These are phyloP conservation scores for Pandemis heparana DNA, from an alignment of 2,888 invertebrate genomes.

Conservation along the genomic window DNA sequence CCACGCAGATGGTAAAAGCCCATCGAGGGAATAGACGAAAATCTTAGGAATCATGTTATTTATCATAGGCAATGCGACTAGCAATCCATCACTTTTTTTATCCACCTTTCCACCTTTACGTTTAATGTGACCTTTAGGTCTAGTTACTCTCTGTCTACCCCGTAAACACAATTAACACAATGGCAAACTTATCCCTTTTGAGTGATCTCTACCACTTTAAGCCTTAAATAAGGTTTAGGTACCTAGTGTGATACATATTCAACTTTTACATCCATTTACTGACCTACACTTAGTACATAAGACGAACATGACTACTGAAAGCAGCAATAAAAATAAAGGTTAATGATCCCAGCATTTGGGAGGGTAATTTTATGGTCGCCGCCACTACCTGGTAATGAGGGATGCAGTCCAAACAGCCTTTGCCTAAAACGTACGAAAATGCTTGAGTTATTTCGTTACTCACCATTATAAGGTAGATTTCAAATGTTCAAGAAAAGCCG, in stretches of 20 bases:
- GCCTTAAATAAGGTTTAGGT: neutral
- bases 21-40: too few species aligned
- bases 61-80: too few species aligned
- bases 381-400: conserved; percentile 51
- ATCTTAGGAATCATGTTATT: too few species aligned
- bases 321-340: conserved; percentile 65
- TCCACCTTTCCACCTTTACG: too few species aligned
- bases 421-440: conserved; percentile 4
- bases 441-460: neutral
- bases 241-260: neutral
- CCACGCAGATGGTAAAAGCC: too few species aligned
- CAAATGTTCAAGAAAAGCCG: too few species aligned
- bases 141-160: too few species aligned
- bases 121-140: too few species aligned
- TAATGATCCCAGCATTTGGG: conserved; percentile 71
- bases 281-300: conserved; percentile 2
- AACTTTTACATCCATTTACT: neutral
- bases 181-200: too few species aligned
- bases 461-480: neutral
- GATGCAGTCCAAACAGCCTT: conserved; percentile 41
- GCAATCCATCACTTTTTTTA: too few species aligned
- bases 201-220: too few species aligned
- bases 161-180: too few species aligned
- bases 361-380: conserved; percentile 67
- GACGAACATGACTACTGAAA: conserved; percentile 49